phyloP scores from a whole-genome alignment of 1,140 invertebrate species.

The Caligus rogercresseyi region DNA sequence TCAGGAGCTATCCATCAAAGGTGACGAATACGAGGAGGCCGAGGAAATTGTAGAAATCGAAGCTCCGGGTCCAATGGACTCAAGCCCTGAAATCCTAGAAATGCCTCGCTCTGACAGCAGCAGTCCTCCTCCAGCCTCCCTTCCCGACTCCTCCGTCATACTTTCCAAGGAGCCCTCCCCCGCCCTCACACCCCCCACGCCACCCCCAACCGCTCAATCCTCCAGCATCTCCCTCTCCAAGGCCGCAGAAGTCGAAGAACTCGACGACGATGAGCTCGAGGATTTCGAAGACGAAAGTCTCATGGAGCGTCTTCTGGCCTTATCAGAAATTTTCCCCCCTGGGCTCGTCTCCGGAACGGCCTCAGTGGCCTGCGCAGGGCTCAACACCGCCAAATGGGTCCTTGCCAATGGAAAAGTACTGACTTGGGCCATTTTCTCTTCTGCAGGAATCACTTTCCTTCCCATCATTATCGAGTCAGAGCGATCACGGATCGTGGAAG shows the following conservation, averaged over 20 bases:
- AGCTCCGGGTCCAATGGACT: background rate
- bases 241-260: background rate
- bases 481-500: slow-evolving; percentile 9
- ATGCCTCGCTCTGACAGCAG: background rate
- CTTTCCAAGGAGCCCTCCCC: background rate
- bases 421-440: slow-evolving; percentile 2
- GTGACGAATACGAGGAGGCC: background rate
- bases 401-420: background rate
- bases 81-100: background rate
- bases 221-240: background rate
- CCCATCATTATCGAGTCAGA: slow-evolving; percentile 20
- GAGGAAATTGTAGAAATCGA: background rate
- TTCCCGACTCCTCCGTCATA: background rate
- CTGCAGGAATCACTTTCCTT: slow-evolving; percentile 11
- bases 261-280: slow-evolving; percentile 3
- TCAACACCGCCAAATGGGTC: background rate
- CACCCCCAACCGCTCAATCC: background rate
- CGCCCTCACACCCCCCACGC: background rate
- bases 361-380: background rate
- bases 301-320: background rate
- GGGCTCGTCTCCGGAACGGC: background rate
- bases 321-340: slow-evolving; percentile 9
- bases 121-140: background rate
- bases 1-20: too few relatives aligned
- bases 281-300: slow-evolving; percentile 13